These are phyloP conservation scores for Athene noctua DNA, from an alignment of 2,113 vertebrate species.

Conservation along the genomic window DNA sequence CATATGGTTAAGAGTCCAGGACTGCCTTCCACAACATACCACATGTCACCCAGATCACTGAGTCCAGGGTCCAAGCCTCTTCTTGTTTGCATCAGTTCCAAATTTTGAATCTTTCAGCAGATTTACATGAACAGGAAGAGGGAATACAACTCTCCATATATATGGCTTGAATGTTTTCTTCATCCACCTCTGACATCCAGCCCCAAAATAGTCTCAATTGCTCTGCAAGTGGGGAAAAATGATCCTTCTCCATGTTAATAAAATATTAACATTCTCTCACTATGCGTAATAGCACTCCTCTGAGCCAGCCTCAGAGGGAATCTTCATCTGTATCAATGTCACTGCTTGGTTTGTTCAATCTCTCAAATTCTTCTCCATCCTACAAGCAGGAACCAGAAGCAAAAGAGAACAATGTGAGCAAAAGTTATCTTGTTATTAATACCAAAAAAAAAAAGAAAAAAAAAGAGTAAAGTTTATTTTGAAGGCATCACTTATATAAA, in stretches of 20 bases:
- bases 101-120: not conserved
- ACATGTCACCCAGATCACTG: not conserved
- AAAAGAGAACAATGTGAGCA: not conserved
- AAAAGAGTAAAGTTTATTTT: not conserved
- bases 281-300: not conserved
- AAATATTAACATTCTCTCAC: not conserved
- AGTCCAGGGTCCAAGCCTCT: not conserved
- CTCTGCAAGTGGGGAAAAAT: not conserved
- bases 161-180: not conserved
- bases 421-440: not conserved
- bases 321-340: constrained; percentile 92
- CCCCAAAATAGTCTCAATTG: not conserved
- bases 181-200: not conserved
- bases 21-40: not conserved
- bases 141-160: not conserved
- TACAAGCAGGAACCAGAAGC: constrained; percentile 63
- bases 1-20: not conserved
- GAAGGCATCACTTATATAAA: not conserved
- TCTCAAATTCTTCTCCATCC: constrained; percentile 96
- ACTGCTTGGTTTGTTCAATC: constrained; percentile 84
- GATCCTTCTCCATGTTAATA: not conserved
- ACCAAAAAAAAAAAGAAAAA: not conserved
- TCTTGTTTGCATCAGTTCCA: not conserved
- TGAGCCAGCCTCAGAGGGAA: constrained; percentile 65
- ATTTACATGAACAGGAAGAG: not conserved